Evolutionary conservation across 2,888 invertebrate genomes (phyloP), one percentile per base, ranked within the genome.

Genomic region (Charanyca ferruginea): DNA sequence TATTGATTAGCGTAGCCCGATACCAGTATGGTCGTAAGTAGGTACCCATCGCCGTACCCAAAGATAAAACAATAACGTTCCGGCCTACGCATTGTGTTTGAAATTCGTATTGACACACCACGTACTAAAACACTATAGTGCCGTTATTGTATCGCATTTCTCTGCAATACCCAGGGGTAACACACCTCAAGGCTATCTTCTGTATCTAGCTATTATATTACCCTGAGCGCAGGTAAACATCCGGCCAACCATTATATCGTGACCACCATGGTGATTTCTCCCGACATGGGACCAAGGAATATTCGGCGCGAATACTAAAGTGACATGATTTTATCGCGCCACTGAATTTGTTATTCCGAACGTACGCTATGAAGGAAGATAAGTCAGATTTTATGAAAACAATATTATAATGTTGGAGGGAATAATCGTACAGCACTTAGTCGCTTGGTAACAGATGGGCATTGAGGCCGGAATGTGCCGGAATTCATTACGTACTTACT

Each of bases 191-290:
- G 72, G 63, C 65, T 65, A 71, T 53, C 71, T 68, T 61, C 64
- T 74, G 42, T 65, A 64, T 74, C 77, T 66, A 48, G 44, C 68
- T 75, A 75, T 79, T 80, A 73, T 67, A 66, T 67, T 68, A 65
- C 68, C 73, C 64, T 9, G 45, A 70, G 64, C 80, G 73, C 80
- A 80, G 80, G 80, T 80, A 80, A 80, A 79, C 73, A 71, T 80
- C 80, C 76, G 80, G 67, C 47, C 61, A 52, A 42, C 66, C 68
- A 80, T 80, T 78, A 76, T 73, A 59, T 47, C 32, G 23, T 48
- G 42, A 54, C 75, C 47, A 55, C 77, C 60, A 74, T 74, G 68
- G 66, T 70, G 79, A 80, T 76, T 79, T 52, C 76, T 62, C 66
- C 47, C 59, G 54, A 58, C 66, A 64, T 66, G 75, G 60, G 67